Base-by-base conservation (phyloP, 2,888 invertebrate species). In the Parnassius apollo region DNA sequence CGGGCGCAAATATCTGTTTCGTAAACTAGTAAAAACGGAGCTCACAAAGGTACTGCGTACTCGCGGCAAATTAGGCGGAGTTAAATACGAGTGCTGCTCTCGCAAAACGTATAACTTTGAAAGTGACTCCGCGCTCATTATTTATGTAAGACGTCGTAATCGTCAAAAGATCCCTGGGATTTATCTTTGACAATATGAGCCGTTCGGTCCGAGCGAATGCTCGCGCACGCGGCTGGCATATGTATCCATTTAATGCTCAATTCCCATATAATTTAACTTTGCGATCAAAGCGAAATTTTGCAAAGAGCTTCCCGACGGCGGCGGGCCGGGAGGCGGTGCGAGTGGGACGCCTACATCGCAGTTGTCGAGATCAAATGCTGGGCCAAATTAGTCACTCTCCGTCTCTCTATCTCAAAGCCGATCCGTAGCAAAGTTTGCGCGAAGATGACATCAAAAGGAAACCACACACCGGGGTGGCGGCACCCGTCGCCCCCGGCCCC, bases 401-500 rank as follows among this genome's bases (percentile, higher is more conserved):
- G 91, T 89, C 89, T 91, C 91, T 91, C 91, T 91, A 91, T 91
- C 91, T 91, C 91, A 91, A 91, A 91, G 91, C 91, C 91, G 91
- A 91, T 91, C 91, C 90, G 91, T 87, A 91, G 91, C 91, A 91
- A 91, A 91, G 91, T 91, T 91, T 91, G 91, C 91, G 90, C 91
- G 91, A 91, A 91, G 91, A 91, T 91, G 91, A 91, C 91, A 91
- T 91, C 91, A 91, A 91, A 91, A 91, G 91, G 91, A 91, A 91
- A 91, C 91, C 91, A 91, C 91, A 91, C 88, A 91, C 87, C 88
- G 88, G 90, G 91, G 89, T 82, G 90, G 89, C 81, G 74, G 75
- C 76, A 72, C 71, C 66, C 75, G 66, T 74, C 76, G 73, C 82
- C 83, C 82, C 85, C 85, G 77, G 78, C 86, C 88, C 83, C 89